These are phyloP conservation scores for Fabriciana adippe DNA, from an alignment of 2,888 invertebrate genomes.

Conservation along the genomic window DNA sequence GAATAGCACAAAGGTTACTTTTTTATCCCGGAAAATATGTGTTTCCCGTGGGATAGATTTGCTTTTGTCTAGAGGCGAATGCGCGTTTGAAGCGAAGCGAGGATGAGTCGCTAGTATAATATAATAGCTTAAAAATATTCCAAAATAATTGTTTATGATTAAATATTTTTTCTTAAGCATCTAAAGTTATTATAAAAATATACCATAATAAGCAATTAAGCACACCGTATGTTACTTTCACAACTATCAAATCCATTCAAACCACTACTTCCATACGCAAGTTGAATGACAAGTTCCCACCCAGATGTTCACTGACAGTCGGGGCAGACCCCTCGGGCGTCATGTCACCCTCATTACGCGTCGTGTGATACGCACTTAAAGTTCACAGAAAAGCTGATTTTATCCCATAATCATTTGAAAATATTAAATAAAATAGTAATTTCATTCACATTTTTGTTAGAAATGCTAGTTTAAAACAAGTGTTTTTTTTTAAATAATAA, in stretches of 20 bases:
- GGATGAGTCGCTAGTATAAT: too few species aligned
- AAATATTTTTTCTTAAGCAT: too few species aligned
- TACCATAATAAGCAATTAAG: too few species aligned
- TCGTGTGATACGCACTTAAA: conserved; percentile 32
- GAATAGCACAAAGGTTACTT: too few species aligned
- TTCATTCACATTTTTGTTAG: neutral
- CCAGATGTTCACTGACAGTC: conserved; percentile 35
- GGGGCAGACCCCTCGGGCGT: conserved; percentile 32
- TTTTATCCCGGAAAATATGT: too few species aligned
- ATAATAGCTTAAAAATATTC: too few species aligned
- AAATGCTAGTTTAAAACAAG: neutral
- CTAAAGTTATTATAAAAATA: too few species aligned
- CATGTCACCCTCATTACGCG: conserved; percentile 52
- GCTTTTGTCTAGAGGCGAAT: too few species aligned
- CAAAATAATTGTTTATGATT: too few species aligned
- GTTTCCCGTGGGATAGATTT: too few species aligned
- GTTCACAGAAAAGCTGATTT: conserved; percentile 25
- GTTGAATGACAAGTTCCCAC: conserved; percentile 34
- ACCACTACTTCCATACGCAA: conserved; percentile 19
- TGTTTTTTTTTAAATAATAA: too few species aligned
- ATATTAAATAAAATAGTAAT: conserved; percentile 9
- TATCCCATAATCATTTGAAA: conserved; percentile 12
- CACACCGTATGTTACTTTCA: neutral
- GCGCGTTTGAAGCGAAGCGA: too few species aligned
- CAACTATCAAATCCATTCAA: conserved; percentile 16